Evolutionary conservation across 2,113 vertebrate genomes (phyloP).

Genomic region (Cyrtonyx montezumae): DNA sequence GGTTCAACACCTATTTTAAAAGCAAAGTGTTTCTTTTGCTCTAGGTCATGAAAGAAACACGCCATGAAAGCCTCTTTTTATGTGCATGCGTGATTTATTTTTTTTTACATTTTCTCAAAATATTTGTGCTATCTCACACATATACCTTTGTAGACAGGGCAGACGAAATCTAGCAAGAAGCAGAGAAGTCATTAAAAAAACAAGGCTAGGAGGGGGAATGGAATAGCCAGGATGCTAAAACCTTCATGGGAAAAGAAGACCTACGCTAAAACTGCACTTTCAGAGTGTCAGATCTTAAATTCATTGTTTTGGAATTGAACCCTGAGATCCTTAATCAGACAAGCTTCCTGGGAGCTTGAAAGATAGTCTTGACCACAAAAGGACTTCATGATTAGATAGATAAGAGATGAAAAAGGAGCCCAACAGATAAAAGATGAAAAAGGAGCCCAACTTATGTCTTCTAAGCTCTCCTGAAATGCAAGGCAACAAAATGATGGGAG

Average conservation of each 20-base stretch:
- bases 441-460: background rate
- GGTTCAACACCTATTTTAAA: constrained; percentile 9
- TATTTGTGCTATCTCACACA: constrained; percentile 14
- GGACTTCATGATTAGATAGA: background rate
- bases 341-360: background rate
- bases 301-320: background rate
- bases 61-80: background rate
- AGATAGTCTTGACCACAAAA: constrained; percentile 12
- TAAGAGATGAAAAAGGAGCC: background rate
- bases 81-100: background rate
- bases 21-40: constrained; percentile 8
- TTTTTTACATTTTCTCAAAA: background rate
- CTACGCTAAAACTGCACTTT: background rate
- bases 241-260: background rate
- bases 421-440: background rate
- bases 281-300: background rate
- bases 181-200: background rate
- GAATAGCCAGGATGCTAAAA: background rate
- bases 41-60: constrained; percentile 23
- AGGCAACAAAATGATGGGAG: background rate
- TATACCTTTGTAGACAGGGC: background rate
- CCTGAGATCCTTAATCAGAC: background rate
- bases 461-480: background rate
- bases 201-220: background rate
- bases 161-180: background rate